A percentile compares a stretch with the other conserved stretches of the same genome.
Conservation (phyloP, 2,797 vertebrate species). For the Anguilla marmorata region DNA sequence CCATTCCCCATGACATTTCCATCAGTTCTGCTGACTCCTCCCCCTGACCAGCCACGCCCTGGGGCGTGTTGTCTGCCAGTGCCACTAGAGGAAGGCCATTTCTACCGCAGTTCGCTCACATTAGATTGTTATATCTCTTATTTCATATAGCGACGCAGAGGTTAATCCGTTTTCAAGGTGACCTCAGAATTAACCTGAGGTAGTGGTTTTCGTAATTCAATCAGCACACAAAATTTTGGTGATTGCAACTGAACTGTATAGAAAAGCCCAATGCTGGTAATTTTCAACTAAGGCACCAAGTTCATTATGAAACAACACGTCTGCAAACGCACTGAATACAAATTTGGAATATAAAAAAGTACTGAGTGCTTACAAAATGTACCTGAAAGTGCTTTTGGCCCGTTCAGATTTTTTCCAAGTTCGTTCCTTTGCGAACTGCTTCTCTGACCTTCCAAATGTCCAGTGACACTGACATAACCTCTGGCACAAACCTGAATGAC, state of each 20-base stretch:
- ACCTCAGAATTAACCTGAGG: slow-evolving; percentile 22
- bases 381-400: slow-evolving; percentile 22
- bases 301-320: slow-evolving; percentile 40
- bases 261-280: slow-evolving; percentile 44
- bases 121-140: not conserved
- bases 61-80: slow-evolving; percentile 32
- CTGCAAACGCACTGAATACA: slow-evolving; percentile 22
- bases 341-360: slow-evolving; percentile 44
- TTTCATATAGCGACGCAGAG: slow-evolving; percentile 27
- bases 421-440: not conserved
- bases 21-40: not conserved
- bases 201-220: slow-evolving; percentile 12
- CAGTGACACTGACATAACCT: slow-evolving; percentile 36
- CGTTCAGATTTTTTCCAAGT: not conserved
- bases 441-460: slow-evolving; percentile 11
- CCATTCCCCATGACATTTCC: not conserved
- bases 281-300: slow-evolving; percentile 58
- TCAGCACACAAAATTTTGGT: slow-evolving; percentile 1
- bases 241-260: slow-evolving; percentile 21
- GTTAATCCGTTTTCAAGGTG: slow-evolving; percentile 12
- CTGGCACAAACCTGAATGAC: slow-evolving; percentile 35
- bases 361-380: slow-evolving; percentile 40
- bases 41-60: not conserved
- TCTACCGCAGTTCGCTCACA: not conserved
- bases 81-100: slow-evolving; percentile 33